Evolutionary conservation across 2,888 invertebrate species (phyloP).

Genomic region (Callinectes sapidus): DNA sequence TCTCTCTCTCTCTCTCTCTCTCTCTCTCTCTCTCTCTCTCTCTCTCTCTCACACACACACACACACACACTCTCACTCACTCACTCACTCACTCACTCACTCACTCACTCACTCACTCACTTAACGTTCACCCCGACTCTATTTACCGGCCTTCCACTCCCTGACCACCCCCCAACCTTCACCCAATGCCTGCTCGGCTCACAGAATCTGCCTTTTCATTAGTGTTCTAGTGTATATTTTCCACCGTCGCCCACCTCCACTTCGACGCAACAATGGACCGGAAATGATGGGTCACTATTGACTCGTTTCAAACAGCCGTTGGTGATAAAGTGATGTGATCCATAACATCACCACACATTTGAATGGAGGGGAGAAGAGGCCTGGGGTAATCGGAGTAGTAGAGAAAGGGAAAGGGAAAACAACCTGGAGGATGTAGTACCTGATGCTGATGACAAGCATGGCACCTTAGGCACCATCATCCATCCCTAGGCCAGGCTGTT

Average conservation of each 20-base stretch:
- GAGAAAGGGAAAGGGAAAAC: neutral
- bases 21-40: neutral
- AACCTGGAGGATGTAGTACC: neutral
- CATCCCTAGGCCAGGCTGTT: neutral
- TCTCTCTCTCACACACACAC: neutral
- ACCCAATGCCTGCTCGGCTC: neutral
- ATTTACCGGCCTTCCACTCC: neutral
- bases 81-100: neutral
- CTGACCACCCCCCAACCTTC: neutral
- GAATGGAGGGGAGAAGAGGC: neutral
- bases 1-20: neutral
- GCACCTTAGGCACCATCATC: neutral
- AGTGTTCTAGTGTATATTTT: constrained; percentile 36
- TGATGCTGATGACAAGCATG: neutral
- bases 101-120: neutral
- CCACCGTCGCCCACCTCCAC: neutral
- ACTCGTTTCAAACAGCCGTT: constrained; percentile 26
- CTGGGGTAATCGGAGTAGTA: neutral
- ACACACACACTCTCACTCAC: neutral
- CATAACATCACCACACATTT: neutral
- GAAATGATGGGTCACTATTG: constrained; percentile 37
- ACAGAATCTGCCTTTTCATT: constrained; percentile 19
- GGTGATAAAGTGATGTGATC: constrained; percentile 18
- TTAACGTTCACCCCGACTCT: neutral
- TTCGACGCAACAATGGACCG: constrained; percentile 21